These are phyloP conservation scores for Agrochola macilenta DNA, from an alignment of 2,888 invertebrate genomes.

Conservation along the genomic window DNA sequence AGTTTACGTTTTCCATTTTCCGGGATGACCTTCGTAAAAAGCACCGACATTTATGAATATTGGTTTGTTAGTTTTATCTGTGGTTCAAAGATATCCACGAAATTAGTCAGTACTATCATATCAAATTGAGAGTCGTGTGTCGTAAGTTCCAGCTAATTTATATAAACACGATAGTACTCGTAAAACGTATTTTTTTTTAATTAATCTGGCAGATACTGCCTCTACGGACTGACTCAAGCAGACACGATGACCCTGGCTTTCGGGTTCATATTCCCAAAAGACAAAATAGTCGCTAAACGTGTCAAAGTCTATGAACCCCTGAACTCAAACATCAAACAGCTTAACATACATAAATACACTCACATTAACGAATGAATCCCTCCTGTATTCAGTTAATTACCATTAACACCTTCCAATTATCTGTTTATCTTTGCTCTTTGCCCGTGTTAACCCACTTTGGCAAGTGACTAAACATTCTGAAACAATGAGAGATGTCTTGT, in stretches of 20 bases:
- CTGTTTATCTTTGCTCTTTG: conserved; percentile 35
- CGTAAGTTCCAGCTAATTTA: not conserved
- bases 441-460: conserved; percentile 9
- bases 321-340: conserved; percentile 18
- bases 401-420: conserved; percentile 48
- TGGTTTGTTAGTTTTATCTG: not conserved
- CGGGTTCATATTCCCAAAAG: not conserved
- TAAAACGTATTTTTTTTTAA: not conserved
- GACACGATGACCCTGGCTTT: not conserved
- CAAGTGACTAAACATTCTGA: conserved; percentile 8
- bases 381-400: conserved; percentile 44
- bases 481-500: conserved; percentile 6
- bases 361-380: conserved; percentile 37
- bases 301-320: conserved; percentile 7
- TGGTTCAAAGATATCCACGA: not conserved
- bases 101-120: not conserved
- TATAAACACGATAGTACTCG: not conserved
- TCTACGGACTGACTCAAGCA: not conserved
- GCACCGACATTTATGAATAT: not conserved
- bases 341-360: conserved; percentile 18
- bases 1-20: conserved; percentile 7
- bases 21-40: not conserved
- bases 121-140: not conserved
- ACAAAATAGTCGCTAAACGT: conserved; percentile 8
- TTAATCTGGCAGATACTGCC: no score